Evolutionary conservation across 1,140 invertebrate genomes (phyloP).

Genomic region (Papilio glaucus): DNA sequence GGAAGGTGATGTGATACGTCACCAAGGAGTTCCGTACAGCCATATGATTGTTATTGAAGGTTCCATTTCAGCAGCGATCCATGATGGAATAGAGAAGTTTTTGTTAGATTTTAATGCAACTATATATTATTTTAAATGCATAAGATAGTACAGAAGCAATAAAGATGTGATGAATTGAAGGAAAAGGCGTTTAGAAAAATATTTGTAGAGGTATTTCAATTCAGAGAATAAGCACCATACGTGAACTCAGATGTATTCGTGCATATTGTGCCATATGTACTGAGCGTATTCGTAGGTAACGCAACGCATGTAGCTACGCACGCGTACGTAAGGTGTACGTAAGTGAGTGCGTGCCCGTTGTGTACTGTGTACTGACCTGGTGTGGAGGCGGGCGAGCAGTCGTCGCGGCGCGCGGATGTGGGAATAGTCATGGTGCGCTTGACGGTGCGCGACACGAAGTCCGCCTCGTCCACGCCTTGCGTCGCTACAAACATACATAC

Average conservation of each 20-base stretch:
- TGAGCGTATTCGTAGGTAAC: neutral
- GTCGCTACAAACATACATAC: constrained; percentile 46
- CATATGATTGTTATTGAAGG: constrained; percentile 37
- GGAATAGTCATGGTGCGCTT: constrained; percentile 68
- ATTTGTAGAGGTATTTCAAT: too few species aligned
- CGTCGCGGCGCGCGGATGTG: constrained; percentile 59
- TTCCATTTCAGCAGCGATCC: constrained; percentile 42
- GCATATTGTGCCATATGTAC: neutral
- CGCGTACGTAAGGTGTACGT: neutral
- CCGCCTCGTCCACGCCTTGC: constrained; percentile 63
- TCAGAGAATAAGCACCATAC: too few species aligned
- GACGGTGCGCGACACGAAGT: constrained; percentile 61
- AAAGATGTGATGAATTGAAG: too few species aligned
- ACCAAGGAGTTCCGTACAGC: constrained; percentile 21
- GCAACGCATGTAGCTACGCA: neutral
- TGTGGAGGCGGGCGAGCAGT: constrained; percentile 67
- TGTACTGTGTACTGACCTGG: constrained; percentile 56
- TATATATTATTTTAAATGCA: too few species aligned
- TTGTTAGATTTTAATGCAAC: neutral
- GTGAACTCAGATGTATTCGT: too few species aligned
- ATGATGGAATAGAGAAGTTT: constrained; percentile 47
- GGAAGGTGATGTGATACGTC: constrained; percentile 40
- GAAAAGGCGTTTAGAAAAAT: too few species aligned
- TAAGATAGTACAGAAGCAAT: too few species aligned
- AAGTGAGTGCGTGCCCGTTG: too few species aligned